Percentiles rank a stretch among this genome's conserved stretches.
Conservation (phyloP, 2,113 vertebrate genomes). For the Archocentrus centrarchus region DNA sequence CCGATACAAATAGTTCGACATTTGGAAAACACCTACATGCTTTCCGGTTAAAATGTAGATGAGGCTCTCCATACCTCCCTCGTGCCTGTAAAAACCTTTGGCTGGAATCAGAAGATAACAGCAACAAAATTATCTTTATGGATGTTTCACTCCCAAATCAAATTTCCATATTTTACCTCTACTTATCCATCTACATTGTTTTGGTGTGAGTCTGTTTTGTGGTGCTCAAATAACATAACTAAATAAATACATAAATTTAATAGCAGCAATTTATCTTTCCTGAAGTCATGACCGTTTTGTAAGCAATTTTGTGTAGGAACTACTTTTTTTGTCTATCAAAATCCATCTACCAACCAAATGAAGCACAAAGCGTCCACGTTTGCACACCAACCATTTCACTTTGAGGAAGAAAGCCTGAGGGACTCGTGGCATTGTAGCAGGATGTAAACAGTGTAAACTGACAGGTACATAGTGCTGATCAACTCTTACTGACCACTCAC, state of each 20-base stretch:
- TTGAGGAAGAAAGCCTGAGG: neutral
- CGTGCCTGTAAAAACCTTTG: neutral
- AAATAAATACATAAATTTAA: too few relatives aligned
- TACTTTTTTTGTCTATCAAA: neutral
- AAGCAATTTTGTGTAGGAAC: neutral
- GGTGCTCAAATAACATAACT: too few relatives aligned
- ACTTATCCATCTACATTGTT: neutral
- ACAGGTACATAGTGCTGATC: neutral
- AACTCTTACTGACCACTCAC: accelerated
- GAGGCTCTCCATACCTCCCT: neutral
- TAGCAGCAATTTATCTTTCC: too few relatives aligned
- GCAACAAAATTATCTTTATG: neutral
- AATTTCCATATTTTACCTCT: neutral
- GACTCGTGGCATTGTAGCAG: neutral
- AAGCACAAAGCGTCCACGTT: neutral
- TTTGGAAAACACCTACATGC: accelerated
- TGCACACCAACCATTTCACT: neutral
- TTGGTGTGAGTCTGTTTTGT: neutral
- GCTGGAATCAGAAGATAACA: too few relatives aligned
- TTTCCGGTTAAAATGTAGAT: neutral
- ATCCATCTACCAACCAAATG: neutral
- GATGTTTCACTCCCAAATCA: accelerated
- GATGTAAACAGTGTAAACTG: neutral
- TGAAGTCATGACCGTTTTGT: neutral
- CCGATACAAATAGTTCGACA: neutral